These are phyloP conservation scores for Morone chrysops DNA, from an alignment of 2,113 vertebrate species.

Conservation along the genomic window DNA sequence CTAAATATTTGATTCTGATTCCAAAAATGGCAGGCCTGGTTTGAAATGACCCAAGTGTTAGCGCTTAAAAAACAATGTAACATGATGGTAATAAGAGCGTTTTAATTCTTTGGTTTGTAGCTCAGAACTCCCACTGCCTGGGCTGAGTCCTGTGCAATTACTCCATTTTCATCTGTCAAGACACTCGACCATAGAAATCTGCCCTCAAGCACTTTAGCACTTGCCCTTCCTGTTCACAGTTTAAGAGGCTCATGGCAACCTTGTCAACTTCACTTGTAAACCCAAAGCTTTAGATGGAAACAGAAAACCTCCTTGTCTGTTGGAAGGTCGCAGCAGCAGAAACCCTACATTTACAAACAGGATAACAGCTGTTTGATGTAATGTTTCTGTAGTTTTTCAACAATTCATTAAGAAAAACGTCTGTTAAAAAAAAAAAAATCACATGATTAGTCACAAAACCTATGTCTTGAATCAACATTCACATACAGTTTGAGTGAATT, in stretches of 20 bases:
- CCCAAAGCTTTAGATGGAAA: slow-evolving; percentile 58
- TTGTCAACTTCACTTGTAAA: slow-evolving; percentile 55
- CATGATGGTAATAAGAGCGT: neutral
- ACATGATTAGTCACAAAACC: slow-evolving; percentile 9
- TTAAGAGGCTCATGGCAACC: slow-evolving; percentile 60
- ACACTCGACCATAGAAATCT: slow-evolving; percentile 40
- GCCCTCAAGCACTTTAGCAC: slow-evolving; percentile 43
- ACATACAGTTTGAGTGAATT: slow-evolving; percentile 4
- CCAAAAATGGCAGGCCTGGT: neutral
- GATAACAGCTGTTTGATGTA: neutral
- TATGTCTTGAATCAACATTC: neutral
- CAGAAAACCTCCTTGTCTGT: slow-evolving; percentile 35
- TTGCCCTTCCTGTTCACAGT: slow-evolving; percentile 67
- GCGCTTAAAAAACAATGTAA: neutral
- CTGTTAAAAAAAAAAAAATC: neutral
- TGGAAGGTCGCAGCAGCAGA: slow-evolving; percentile 40
- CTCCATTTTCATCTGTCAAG: slow-evolving; percentile 49
- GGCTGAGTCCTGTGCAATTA: slow-evolving; percentile 12
- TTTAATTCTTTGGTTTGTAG: slow-evolving; percentile 13
- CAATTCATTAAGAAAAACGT: neutral
- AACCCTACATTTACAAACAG: neutral
- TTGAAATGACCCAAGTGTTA: neutral
- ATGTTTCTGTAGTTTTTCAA: neutral
- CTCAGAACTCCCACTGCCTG: neutral
- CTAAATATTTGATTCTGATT: slow-evolving; percentile 17